Evolutionary conservation across 2,797 vertebrate species (phyloP).

Genomic region (Nyctibius grandis): DNA sequence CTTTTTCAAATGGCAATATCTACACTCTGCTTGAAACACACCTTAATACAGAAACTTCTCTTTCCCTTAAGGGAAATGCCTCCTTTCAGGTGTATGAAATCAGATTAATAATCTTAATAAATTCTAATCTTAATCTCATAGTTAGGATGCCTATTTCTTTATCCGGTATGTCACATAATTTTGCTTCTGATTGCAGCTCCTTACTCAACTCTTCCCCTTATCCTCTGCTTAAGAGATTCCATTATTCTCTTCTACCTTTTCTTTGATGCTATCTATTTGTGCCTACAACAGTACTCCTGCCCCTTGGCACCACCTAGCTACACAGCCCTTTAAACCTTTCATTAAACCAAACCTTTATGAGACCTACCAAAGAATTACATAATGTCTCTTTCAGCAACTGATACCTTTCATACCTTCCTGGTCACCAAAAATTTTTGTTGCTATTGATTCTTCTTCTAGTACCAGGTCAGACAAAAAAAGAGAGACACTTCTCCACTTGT

Average conservation of each 20-base stretch:
- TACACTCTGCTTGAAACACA: neutral
- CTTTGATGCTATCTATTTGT: accelerated
- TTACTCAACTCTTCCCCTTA: neutral
- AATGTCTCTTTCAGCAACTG: neutral
- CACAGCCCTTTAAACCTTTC: neutral
- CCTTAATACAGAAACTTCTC: neutral
- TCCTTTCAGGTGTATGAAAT: neutral
- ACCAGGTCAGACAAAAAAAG: neutral
- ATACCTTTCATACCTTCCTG: neutral
- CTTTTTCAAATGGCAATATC: neutral
- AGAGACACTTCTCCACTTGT: neutral
- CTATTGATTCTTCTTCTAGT: neutral
- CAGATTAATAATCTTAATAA: neutral
- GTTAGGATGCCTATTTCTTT: neutral
- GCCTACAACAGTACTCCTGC: neutral
- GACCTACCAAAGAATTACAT: neutral
- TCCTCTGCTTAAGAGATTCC: neutral
- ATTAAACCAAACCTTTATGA: neutral
- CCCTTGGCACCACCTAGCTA: neutral
- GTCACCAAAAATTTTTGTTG: neutral
- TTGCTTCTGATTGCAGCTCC: neutral
- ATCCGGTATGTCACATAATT: neutral
- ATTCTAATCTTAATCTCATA: neutral
- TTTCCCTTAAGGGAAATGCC: neutral
- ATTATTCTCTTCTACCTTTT: neutral